Evolutionary conservation across 2,797 vertebrate species (phyloP), one percentile per base, ranked within the genome.

Genomic region (Naso thynnoides): DNA sequence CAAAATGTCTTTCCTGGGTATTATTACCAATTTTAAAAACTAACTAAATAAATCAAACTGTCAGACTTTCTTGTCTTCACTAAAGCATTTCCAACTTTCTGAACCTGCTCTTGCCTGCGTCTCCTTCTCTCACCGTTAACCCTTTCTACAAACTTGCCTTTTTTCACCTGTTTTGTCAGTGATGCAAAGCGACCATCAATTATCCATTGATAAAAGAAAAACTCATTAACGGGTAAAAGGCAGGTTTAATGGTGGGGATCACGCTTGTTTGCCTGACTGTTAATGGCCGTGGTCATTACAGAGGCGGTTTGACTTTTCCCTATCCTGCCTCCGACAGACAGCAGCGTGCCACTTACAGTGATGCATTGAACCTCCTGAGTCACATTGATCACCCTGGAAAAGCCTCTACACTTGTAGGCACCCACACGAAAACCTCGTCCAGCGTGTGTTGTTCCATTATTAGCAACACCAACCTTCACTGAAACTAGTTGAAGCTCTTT

Each of bases 371-470:
- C 76, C 78, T 78, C 84, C 87, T 58, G 78, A 90, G 86, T 86
- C 77, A 53, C 86, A 91, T 94, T 93, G 84, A 92, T 93, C 88
- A 85, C 83, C 74, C 58, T 42, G 59, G 69, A 79, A 86, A 79
- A 65, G 76, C 76, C 56, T n/a, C 15, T 31, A 49, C 72, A 73
- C 52, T 73, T 73, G 53, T 8, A 59, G 50, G 19, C 70, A 60
- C 49, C 57, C 18, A 44, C 48, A 63, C 71, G 73, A 61, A 85
- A 62, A 59, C 67, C 73, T n/a, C 62, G 31, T 72, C 52, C 53
- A n/a, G 16, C 19, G 18, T 71, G 39, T 62, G 11, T 62, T 42
- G 21, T 63, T 50, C 19, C 24, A 8, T 19, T 27, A 47, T 36
- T 21, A 31, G 33, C 31, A 57, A 52, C 27, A 55, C 24, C 18